Conservation (phyloP, 2,888 invertebrate species). For the Omphaloscelis lunosa region DNA sequence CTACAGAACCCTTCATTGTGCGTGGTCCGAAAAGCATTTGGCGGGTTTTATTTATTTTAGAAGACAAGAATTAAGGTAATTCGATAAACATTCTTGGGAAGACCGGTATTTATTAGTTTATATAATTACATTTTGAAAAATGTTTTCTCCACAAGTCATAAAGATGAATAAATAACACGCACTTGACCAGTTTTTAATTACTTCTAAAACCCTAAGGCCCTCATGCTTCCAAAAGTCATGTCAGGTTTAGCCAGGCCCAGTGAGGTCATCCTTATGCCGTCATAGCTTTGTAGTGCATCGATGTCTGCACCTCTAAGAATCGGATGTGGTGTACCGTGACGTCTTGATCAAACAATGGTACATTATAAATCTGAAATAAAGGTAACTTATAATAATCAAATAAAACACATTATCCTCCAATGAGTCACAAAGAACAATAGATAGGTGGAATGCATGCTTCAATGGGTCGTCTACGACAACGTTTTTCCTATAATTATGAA, state of each 20-base stretch:
- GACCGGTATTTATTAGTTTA: too few relatives aligned
- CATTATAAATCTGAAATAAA: slow-evolving; percentile 8
- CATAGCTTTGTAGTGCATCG: background rate
- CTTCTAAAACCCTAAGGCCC: too few relatives aligned
- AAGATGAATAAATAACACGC: background rate
- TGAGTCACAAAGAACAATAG: slow-evolving; percentile 48
- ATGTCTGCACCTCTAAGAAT: slow-evolving; percentile 25
- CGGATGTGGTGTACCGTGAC: slow-evolving; percentile 18
- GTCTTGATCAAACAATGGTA: slow-evolving; percentile 32
- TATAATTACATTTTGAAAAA: too few relatives aligned
- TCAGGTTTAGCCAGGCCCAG: background rate
- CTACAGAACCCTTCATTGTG: too few relatives aligned
- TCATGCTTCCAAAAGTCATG: too few relatives aligned
- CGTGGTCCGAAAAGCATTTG: too few relatives aligned
- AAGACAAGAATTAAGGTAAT: too few relatives aligned
- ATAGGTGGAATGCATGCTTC: slow-evolving; percentile 18
- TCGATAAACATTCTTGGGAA: too few relatives aligned
- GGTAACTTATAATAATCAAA: slow-evolving; percentile 4
- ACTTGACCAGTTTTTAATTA: too few relatives aligned
- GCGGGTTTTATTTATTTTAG: too few relatives aligned
- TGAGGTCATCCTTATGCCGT: background rate
- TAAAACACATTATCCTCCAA: slow-evolving; percentile 3
- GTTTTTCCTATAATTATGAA: slow-evolving; percentile 15
- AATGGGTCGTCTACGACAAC: slow-evolving; percentile 12
- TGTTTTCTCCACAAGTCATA: too few relatives aligned